A percentile compares a stretch with the other conserved stretches of the same genome.
These are phyloP conservation scores for Erebia palarica DNA, from an alignment of 2,888 invertebrate species.

Conservation along the genomic window DNA sequence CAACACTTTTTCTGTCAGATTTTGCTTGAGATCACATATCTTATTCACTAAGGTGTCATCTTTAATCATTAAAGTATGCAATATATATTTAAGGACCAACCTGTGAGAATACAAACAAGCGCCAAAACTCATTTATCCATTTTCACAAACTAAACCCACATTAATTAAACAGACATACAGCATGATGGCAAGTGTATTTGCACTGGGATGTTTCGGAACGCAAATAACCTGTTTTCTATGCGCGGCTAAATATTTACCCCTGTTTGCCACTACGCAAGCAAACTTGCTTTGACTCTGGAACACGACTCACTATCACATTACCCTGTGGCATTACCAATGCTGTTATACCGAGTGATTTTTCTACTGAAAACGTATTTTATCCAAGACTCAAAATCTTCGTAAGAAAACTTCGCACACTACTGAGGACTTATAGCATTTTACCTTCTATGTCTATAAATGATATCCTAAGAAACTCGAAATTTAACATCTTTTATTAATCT, in stretches of 20 bases:
- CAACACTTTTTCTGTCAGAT: no score
- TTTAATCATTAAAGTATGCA: no score
- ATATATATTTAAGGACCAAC: no score
- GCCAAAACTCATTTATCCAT: no score
- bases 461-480: no score
- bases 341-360: constrained; percentile 50
- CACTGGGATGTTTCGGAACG: constrained; percentile 50
- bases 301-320: constrained; percentile 42
- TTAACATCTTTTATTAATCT: no score
- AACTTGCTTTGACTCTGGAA: constrained; percentile 57
- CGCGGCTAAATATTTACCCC: constrained; percentile 67
- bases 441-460: no score
- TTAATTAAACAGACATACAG: constrained; percentile 48
- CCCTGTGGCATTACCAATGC: constrained; percentile 50
- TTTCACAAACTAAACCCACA: constrained; percentile 33
- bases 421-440: neutral
- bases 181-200: constrained; percentile 60
- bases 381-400: constrained; percentile 6
- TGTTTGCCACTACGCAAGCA: constrained; percentile 68
- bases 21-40: no score
- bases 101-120: no score
- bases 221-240: constrained; percentile 64
- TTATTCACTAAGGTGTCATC: no score
- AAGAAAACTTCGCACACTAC: constrained; percentile 37
- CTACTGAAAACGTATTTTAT: constrained; percentile 8